Evolutionary conservation across 2,113 vertebrate genomes (phyloP).

Genomic region (Poeciliopsis prolifica): DNA sequence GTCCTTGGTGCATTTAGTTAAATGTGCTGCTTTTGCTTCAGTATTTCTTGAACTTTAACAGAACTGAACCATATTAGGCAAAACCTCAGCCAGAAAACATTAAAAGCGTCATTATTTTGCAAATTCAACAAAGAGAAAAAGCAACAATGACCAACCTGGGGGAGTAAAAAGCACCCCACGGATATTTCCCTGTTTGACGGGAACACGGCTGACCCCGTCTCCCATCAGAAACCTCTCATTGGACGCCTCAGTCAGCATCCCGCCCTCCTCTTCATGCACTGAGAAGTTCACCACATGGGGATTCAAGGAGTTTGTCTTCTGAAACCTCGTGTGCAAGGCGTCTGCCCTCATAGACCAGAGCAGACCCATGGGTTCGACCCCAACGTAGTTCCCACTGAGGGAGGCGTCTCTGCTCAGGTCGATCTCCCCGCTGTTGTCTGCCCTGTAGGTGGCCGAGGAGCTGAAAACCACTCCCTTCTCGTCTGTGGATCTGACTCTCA

Average conservation of each 20-base stretch:
- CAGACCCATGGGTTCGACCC: constrained; percentile 65
- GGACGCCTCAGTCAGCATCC: constrained; percentile 41
- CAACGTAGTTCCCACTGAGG: constrained; percentile 41
- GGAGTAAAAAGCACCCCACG: constrained; percentile 59
- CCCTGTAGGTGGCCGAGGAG: constrained; percentile 56
- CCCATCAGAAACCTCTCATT: constrained; percentile 53
- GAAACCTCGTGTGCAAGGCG: constrained; percentile 9
- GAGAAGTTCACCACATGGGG: constrained; percentile 58
- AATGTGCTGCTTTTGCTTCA: too few relatives aligned
- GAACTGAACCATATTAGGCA: too few relatives aligned
- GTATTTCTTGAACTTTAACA: too few relatives aligned
- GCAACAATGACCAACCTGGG: constrained; percentile 23
- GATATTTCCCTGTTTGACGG: constrained; percentile 31
- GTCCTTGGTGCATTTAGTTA: too few relatives aligned
- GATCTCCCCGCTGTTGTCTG: constrained; percentile 41
- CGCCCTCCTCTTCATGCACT: constrained; percentile 35
- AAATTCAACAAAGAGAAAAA: neutral
- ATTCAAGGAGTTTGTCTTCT: neutral
- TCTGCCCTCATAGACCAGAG: constrained; percentile 52
- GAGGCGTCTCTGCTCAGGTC: constrained; percentile 53
- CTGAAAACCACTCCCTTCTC: constrained; percentile 27
- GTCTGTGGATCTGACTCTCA: constrained; percentile 44
- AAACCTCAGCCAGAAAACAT: too few relatives aligned
- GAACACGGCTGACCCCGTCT: constrained; percentile 36
- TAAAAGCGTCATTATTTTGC: too few relatives aligned